Evolutionary conservation across 2,797 vertebrate genomes (phyloP), one percentile per base, ranked within the genome.

Genomic region (Sarcoramphus papa): DNA sequence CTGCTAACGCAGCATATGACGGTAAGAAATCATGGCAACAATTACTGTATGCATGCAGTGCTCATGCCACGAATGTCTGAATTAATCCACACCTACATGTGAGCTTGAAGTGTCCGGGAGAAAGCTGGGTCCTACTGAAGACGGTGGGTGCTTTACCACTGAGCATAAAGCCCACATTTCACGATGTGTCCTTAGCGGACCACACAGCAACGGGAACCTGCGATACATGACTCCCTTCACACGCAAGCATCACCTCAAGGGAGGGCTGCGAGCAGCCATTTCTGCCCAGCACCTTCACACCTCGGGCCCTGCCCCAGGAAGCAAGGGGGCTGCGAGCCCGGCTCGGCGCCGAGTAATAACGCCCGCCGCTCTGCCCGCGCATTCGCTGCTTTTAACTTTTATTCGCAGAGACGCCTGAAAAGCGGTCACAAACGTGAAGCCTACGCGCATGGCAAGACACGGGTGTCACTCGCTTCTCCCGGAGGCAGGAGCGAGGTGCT

Each of bases 1-100:
- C 54, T 4, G 23, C 24, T 41, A n/a, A 35, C 0, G 5, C 75
- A 48, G 31, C 0, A 4, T 4, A 5, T 0, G 12, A 50, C 1
- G 16, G 9, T 16, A 30, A 65, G 31, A 54, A 87, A 35, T 19
- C 53, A 19, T 0, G 1, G 45, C 57, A 24, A 12, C 3, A 5
- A 9, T 5, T 10, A n/a, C 56, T 7, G 28, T 5, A 8, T 1
- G 16, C 24, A 5, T 1, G 21, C 37, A 35, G 31, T 0, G 41
- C 50, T 76, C 59, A 2, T 7, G 16, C 35, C 41, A 5, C 0
- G 16, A 11, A 20, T 2, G 5, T 3, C 37, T 40, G 23, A 10
- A 37, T 37, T 30, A 53, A 40, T 19, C 28, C n/a, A 12, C 1
- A 3, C 9, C 67, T 35, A 47, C 27, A 8, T 0, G 0, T 1